Conservation (phyloP, 2,113 vertebrate genomes). For the Prolemur simus region DNA sequence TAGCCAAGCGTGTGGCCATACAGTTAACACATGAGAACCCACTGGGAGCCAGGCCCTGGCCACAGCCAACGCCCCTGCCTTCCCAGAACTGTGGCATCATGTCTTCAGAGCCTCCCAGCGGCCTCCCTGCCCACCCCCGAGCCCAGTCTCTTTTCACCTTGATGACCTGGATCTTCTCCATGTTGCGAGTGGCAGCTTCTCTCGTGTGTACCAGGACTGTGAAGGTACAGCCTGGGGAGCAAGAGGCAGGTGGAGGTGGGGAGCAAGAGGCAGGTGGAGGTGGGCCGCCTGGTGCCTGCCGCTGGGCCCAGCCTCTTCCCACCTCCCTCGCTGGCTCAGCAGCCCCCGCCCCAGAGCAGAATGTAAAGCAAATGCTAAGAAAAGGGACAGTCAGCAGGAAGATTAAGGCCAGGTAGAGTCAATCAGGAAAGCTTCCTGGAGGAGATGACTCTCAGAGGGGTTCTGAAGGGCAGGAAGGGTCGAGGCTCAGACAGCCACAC, state of each 20-base stretch:
- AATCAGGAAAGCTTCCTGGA: neutral
- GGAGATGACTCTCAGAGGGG: neutral
- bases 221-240: slow-evolving; percentile 92
- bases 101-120: neutral
- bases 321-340: neutral
- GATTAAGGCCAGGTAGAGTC: neutral
- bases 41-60: neutral
- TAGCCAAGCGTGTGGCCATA: neutral
- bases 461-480: neutral
- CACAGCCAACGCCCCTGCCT: neutral
- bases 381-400: neutral
- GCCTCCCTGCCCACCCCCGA: neutral
- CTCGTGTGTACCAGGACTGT: slow-evolving; percentile 97
- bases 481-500: neutral
- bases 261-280: neutral
- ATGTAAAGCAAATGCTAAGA: neutral
- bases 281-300: neutral
- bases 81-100: fast-evolving
- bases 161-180: slow-evolving; percentile 99
- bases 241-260: neutral
- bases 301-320: neutral
- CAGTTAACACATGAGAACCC: neutral
- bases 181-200: slow-evolving; percentile 96
- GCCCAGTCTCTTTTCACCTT: slow-evolving; percentile 86
- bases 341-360: neutral